Base-by-base conservation (phyloP, 2,797 vertebrate species). In the Botia almorhae region DNA sequence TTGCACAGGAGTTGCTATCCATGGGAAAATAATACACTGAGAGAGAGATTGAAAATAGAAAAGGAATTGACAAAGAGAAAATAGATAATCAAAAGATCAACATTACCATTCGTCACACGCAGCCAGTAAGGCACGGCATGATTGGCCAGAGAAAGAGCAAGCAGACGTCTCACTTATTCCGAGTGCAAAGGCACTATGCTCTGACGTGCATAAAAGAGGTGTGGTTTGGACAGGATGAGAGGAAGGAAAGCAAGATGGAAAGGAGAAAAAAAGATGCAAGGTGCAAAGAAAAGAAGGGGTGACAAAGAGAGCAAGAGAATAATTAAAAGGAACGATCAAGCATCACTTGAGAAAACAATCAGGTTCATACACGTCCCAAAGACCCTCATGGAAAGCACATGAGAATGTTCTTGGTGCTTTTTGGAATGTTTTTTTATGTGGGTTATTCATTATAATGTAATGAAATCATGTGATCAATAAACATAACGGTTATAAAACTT, bases 101-200 rank as follows among this genome's bases (percentile, higher is more conserved):
- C 68, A 63, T 84, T 83, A 85, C 76, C 77, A 82, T 82, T 33
- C 55, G 14, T 39, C 46, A 82, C 61, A 61, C 6, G 36, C 68
- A 69, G 69, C 23, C 82, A 55, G 61, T 67, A 68, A 67, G 69
- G 61, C 4, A 17, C 26, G 53, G n/a, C 19, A 21, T 17, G 78
- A 81, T 36, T 81, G 77, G 74, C 65, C 73, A 89, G 83, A 85
- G 46, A 90, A 87, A 86, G 82, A 81, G 75, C 69, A 87, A 88
- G 86, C 82, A 87, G 83, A 56, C 80, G 82, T 87, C 89, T 86
- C 88, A 84, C 81, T 75, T 84, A 89, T 90, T 85, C 91, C 93
- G 88, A 93, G 94, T 93, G 91, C 92, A 87, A 96, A 92, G 55
- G 94, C 91, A 26, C 23, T 26, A 26, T 26, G 23, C 94, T 93